These are phyloP conservation scores for Pediacus dermestoides DNA, from an alignment of 2,888 invertebrate species.

Conservation along the genomic window DNA sequence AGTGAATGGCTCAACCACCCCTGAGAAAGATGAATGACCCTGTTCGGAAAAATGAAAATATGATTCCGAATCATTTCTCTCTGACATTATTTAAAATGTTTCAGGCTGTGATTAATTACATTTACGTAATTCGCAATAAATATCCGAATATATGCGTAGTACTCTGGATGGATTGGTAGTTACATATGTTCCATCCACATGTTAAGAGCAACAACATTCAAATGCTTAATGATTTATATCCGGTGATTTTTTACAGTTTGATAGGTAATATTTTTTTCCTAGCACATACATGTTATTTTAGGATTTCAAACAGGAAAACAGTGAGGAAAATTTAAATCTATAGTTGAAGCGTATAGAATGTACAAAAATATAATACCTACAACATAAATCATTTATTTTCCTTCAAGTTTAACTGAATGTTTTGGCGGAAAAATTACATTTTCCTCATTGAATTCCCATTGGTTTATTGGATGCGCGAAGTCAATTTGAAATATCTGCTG, in stretches of 20 bases:
- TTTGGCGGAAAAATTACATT: slow-evolving; percentile 22
- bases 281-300: too few relatives aligned
- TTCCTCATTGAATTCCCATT: slow-evolving; percentile 23
- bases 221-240: too few relatives aligned
- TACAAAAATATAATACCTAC: too few relatives aligned
- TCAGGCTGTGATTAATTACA: slow-evolving; percentile 29
- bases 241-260: too few relatives aligned
- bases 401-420: too few relatives aligned
- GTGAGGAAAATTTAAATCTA: too few relatives aligned
- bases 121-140: slow-evolving; percentile 30
- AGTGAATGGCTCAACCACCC: slow-evolving; percentile 25
- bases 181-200: slow-evolving; percentile 26
- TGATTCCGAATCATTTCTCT: slow-evolving; percentile 43
- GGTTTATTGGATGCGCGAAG: slow-evolving; percentile 18
- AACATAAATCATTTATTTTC: too few relatives aligned
- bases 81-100: slow-evolving; percentile 44
- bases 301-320: too few relatives aligned
- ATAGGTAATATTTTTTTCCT: too few relatives aligned
- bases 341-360: too few relatives aligned
- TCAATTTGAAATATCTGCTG: slow-evolving; percentile 25
- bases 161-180: too few relatives aligned
- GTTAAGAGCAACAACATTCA: too few relatives aligned
- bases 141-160: slow-evolving; percentile 17
- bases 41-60: slow-evolving; percentile 44
- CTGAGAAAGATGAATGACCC: slow-evolving; percentile 42